These are phyloP conservation scores for Drosophila nigricruria DNA, from an alignment of 2,888 invertebrate species.

Conservation along the genomic window DNA sequence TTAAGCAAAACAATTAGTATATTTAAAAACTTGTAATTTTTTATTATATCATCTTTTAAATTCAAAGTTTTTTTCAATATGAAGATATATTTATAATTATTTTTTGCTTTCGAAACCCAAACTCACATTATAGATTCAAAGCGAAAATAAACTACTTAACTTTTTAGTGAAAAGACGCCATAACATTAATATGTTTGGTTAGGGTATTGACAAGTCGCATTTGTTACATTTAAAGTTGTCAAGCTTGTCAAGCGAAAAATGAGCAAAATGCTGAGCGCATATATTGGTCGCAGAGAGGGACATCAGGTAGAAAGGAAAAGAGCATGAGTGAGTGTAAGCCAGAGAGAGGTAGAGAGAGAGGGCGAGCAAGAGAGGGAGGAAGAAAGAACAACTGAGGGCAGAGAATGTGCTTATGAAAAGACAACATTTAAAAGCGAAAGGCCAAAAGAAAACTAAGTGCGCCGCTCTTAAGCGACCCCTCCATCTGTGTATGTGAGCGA, in stretches of 20 bases:
- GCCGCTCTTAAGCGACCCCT: constrained; percentile 14
- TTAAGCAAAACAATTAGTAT: too few relatives aligned
- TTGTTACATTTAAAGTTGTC: constrained; percentile 4
- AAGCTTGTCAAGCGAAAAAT: constrained; percentile 71
- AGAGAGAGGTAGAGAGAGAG: constrained; percentile 1
- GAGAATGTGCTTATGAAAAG: constrained; percentile 30
- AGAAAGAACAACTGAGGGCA: constrained; percentile 6
- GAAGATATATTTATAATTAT: not conserved
- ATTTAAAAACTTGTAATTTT: too few relatives aligned
- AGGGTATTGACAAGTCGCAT: constrained; percentile 30
- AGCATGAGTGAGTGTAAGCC: not conserved
- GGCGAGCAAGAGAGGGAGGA: not conserved
- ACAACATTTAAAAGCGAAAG: constrained; percentile 50
- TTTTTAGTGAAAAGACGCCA: too few relatives aligned
- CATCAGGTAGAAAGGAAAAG: constrained; percentile 22
- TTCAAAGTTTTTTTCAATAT: too few relatives aligned
- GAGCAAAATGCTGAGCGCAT: constrained; percentile 51
- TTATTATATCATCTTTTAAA: too few relatives aligned
- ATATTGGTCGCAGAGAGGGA: constrained; percentile 25
- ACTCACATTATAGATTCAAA: too few relatives aligned
- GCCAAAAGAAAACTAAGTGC: constrained; percentile 35
- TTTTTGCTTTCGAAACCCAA: not conserved
- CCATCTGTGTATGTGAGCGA: not conserved
- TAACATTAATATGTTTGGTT: not conserved
- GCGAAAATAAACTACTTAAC: not conserved